Evolutionary conservation across 1,140 invertebrate genomes (phyloP).

Genomic region (Phthorimaea operculella): DNA sequence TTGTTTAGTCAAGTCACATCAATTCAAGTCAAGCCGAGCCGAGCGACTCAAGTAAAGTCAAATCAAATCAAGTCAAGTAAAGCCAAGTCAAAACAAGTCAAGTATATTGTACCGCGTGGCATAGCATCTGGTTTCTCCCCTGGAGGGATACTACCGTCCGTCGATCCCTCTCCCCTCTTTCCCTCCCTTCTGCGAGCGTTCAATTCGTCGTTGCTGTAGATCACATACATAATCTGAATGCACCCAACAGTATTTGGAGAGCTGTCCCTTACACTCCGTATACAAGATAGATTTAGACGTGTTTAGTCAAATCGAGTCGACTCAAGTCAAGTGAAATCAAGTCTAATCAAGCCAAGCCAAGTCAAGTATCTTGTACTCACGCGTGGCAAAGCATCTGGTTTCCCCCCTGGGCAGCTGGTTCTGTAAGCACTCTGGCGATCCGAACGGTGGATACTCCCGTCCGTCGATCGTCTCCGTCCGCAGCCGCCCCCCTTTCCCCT

Average conservation of each 20-base stretch:
- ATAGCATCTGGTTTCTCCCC: conserved; percentile 20
- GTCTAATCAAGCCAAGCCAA: too few relatives aligned
- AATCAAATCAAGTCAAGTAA: too few relatives aligned
- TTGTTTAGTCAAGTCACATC: too few relatives aligned
- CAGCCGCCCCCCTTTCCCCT: conserved; percentile 16
- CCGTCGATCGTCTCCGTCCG: conserved; percentile 9
- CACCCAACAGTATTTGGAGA: too few relatives aligned
- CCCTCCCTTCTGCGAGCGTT: background rate
- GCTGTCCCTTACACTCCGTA: too few relatives aligned
- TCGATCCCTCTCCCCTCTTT: conserved; percentile 14
- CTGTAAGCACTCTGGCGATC: conserved; percentile 12
- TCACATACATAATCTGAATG: too few relatives aligned
- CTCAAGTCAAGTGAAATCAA: too few relatives aligned
- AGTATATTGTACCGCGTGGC: conserved; percentile 6
- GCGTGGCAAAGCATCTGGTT: conserved; percentile 18
- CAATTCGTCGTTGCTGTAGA: conserved; percentile 16
- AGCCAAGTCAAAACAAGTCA: too few relatives aligned
- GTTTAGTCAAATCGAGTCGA: too few relatives aligned
- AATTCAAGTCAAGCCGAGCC: too few relatives aligned
- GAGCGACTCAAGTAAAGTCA: too few relatives aligned
- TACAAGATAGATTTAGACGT: too few relatives aligned
- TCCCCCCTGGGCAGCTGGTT: conserved; percentile 12
- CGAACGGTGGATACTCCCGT: conserved; percentile 16
- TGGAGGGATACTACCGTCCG: conserved; percentile 14
- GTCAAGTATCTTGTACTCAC: conserved; percentile 8